Percentiles rank a stretch among this genome's conserved stretches.
Evolutionary conservation across 2,113 vertebrate species (phyloP).

Genomic region (Platycercus adscitus): DNA sequence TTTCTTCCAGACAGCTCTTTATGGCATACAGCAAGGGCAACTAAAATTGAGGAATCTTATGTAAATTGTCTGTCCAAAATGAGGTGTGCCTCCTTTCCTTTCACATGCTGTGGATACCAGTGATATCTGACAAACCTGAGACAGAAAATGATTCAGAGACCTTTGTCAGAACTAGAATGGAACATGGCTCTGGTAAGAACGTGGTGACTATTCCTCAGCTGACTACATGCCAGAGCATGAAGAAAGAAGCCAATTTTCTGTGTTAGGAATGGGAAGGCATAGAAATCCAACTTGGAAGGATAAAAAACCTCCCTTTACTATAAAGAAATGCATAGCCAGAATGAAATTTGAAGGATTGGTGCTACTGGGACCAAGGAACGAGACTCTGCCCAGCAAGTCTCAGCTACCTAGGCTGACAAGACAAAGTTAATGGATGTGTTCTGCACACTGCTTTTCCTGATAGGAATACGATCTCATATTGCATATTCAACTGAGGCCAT

Average conservation of each 20-base stretch:
- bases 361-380: background rate
- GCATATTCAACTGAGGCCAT: background rate
- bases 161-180: constrained; percentile 43
- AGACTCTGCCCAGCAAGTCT: background rate
- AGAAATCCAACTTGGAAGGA: background rate
- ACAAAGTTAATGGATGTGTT: background rate
- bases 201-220: constrained; percentile 18
- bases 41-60: background rate
- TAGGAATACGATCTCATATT: background rate
- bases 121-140: background rate
- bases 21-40: background rate
- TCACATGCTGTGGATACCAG: background rate
- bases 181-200: constrained; percentile 29
- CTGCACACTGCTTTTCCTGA: background rate
- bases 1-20: background rate
- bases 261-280: background rate
- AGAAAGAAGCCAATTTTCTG: constrained; percentile 22
- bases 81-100: background rate
- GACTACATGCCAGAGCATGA: constrained; percentile 21
- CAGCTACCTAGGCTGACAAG: background rate
- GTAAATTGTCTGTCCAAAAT: background rate
- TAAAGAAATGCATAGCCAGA: background rate
- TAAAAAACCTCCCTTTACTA: background rate
- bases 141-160: constrained; percentile 7
- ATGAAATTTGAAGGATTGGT: background rate